phyloP scores from a whole-genome alignment of 2,797 vertebrate genomes.

The Micropoecilia bifurca region DNA sequence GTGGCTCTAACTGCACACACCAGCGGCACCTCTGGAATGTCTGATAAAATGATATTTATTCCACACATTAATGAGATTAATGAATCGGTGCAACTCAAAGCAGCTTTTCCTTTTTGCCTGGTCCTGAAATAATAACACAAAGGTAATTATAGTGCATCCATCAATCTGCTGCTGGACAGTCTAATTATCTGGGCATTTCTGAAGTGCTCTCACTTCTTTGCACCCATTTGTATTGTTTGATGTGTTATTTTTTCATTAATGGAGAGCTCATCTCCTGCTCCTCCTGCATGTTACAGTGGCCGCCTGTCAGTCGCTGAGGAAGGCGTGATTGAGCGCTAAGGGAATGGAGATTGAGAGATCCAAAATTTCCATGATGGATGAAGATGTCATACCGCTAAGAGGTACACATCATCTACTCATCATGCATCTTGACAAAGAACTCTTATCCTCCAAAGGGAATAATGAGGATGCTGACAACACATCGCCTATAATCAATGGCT shows the following conservation, averaged over 20 bases:
- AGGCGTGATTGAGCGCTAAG: conserved; percentile 77
- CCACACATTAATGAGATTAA: conserved; percentile 98
- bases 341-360: conserved; percentile 80
- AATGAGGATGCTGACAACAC: conserved; percentile 87
- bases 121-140: conserved; percentile 95
- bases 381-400: conserved; percentile 81
- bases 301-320: conserved; percentile 66
- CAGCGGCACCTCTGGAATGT: conserved; percentile 93
- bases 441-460: conserved; percentile 84
- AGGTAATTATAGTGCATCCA: conserved; percentile 99
- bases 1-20: conserved; percentile 88
- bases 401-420: conserved; percentile 81
- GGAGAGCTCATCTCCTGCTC: conserved; percentile 76
- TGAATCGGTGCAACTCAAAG: conserved; percentile 88
- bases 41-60: conserved; percentile 99
- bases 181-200: conserved; percentile 89
- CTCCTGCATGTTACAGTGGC: conserved; percentile 83
- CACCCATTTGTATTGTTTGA: conserved; percentile 85
- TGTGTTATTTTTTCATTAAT: conserved; percentile 90
- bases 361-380: conserved; percentile 86
- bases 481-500: conserved; percentile 75
- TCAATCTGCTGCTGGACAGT: conserved; percentile 89
- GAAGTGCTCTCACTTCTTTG: conserved; percentile 84
- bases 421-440: conserved; percentile 79
- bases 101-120: conserved; percentile 86